Percentiles rank a stretch among this genome's conserved stretches.
These are phyloP conservation scores for Glaucomys volans DNA, from an alignment of 2,113 vertebrate species.

Conservation along the genomic window DNA sequence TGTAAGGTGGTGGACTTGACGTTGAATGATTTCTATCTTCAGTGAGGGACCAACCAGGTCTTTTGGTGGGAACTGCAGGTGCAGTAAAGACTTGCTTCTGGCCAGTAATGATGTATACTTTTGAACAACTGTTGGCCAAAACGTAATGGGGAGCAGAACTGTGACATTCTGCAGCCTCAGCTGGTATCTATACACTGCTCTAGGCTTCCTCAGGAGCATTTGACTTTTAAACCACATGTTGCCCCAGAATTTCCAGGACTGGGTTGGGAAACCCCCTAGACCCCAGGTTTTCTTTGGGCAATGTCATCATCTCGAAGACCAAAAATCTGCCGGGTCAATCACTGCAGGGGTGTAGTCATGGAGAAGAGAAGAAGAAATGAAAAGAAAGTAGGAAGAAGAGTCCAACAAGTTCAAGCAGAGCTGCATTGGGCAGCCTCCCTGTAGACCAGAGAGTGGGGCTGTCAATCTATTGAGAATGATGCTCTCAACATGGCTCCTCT, in stretches of 20 bases:
- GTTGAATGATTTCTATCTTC: neutral
- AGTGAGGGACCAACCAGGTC: neutral
- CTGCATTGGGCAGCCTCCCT: neutral
- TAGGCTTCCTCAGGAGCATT: neutral
- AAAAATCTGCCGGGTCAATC: neutral
- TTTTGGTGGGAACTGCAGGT: neutral
- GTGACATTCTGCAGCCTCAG: neutral
- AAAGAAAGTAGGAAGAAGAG: neutral
- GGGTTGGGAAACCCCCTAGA: neutral
- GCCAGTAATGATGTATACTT: neutral
- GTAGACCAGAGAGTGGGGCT: neutral
- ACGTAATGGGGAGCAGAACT: constrained; percentile 24
- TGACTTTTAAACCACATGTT: neutral
- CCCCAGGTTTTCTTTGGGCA: neutral
- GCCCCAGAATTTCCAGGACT: neutral
- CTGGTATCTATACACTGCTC: neutral
- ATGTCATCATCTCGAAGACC: neutral
- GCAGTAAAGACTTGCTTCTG: neutral
- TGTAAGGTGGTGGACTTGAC: neutral
- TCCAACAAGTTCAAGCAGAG: neutral
- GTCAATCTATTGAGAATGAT: neutral
- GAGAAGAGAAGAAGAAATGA: neutral
- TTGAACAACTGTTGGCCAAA: neutral
- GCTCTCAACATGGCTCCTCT: accelerated
- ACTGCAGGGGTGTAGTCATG: accelerated